Evolutionary conservation across 2,113 vertebrate species (phyloP).

Genomic region (Ifrita kowaldi): DNA sequence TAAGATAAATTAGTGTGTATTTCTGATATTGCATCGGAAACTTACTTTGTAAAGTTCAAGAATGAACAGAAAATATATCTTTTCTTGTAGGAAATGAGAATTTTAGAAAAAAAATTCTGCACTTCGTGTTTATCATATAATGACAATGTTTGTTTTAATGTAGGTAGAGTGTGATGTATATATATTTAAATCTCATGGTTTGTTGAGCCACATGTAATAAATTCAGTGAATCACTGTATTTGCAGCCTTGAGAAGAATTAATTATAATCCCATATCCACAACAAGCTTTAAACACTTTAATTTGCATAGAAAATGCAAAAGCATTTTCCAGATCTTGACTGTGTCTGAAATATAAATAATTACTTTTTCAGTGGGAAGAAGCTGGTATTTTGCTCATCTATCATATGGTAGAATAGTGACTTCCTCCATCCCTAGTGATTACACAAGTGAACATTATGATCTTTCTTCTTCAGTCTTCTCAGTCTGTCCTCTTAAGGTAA

Average conservation of each 20-base stretch:
- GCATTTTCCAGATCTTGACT: not conserved
- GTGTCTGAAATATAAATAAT: not conserved
- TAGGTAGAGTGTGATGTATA: not conserved
- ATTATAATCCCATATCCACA: not conserved
- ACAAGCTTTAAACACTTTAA: not conserved
- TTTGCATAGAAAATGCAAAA: not conserved
- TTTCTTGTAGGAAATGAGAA: not conserved
- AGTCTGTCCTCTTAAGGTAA: not conserved
- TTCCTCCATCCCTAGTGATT: not conserved
- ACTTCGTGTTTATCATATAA: not conserved
- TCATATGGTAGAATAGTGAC: not conserved
- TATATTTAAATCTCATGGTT: slow-evolving; percentile 41
- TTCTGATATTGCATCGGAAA: not conserved
- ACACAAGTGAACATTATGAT: not conserved
- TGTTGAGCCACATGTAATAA: slow-evolving; percentile 29
- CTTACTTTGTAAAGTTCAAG: not conserved
- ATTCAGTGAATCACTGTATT: slow-evolving; percentile 15
- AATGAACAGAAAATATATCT: not conserved
- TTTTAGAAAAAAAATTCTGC: not conserved
- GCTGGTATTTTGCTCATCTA: not conserved
- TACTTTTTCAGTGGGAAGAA: not conserved
- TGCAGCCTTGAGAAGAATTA: slow-evolving; percentile 10
- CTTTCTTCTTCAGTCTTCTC: not conserved
- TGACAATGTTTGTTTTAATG: slow-evolving; percentile 1
- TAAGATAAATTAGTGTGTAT: not conserved